These are phyloP conservation scores for Indicator maculatus DNA, from an alignment of 2,113 vertebrate genomes.

Conservation along the genomic window DNA sequence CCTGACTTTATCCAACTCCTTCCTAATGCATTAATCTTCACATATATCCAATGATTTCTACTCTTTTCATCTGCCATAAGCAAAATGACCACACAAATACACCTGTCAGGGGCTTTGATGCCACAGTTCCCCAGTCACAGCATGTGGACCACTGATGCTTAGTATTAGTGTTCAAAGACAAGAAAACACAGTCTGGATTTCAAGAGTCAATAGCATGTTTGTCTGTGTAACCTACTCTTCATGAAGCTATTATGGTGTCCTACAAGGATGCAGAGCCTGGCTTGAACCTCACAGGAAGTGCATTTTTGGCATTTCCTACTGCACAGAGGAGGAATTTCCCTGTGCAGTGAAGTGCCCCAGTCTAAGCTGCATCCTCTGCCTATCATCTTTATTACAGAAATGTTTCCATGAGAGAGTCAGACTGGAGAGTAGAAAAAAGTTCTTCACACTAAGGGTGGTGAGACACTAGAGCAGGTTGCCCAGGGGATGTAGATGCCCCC, in stretches of 20 bases:
- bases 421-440: no score
- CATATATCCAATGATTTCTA: conserved; percentile 6
- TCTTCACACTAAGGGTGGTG: no score
- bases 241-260: neutral
- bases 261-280: neutral
- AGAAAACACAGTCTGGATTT: neutral
- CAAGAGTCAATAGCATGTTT: neutral
- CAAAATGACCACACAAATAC: conserved; percentile 30
- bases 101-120: neutral
- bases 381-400: neutral
- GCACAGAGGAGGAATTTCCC: neutral
- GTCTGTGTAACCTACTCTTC: neutral
- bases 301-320: conserved; percentile 30
- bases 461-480: no score
- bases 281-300: neutral
- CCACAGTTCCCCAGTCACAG: neutral
- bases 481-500: no score
- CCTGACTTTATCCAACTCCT: conserved; percentile 20
- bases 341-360: neutral
- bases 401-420: neutral
- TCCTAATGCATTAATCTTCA: conserved; percentile 27
- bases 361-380: neutral
- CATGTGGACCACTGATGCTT: neutral
- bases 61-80: conserved; percentile 9
- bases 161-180: neutral